Evolutionary conservation across 1,140 invertebrate genomes (phyloP).

Genomic region (Helicoverpa zea): DNA sequence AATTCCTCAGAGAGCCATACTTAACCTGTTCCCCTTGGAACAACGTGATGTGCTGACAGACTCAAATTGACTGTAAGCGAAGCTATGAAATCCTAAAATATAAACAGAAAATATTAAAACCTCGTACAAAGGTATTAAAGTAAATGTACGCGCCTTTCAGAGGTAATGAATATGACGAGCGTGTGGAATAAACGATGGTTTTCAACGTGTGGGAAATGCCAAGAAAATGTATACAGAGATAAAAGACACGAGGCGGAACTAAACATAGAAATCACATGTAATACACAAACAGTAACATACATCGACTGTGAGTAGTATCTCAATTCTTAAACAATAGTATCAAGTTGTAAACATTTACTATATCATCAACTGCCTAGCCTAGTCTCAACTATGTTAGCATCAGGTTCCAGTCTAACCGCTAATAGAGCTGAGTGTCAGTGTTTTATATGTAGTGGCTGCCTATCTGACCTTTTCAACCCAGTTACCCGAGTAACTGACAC

Average conservation of each 20-base stretch:
- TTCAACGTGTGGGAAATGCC: not conserved
- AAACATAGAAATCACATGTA: not conserved
- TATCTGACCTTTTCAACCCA: too few relatives aligned
- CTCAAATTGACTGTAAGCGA: slow-evolving; percentile 10
- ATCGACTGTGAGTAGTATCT: too few relatives aligned
- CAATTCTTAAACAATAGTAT: too few relatives aligned
- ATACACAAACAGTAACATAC: not conserved
- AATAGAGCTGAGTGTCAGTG: too few relatives aligned
- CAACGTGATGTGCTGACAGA: not conserved
- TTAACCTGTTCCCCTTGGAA: not conserved
- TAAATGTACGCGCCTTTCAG: not conserved
- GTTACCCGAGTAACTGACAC: too few relatives aligned
- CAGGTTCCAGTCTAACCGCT: too few relatives aligned
- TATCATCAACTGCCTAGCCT: too few relatives aligned
- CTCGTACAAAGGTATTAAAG: not conserved
- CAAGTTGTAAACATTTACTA: too few relatives aligned
- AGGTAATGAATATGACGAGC: not conserved
- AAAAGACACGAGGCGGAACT: not conserved
- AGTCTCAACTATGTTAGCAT: too few relatives aligned
- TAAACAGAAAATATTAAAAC: not conserved
- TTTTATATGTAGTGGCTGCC: too few relatives aligned
- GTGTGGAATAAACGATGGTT: not conserved
- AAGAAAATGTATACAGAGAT: not conserved
- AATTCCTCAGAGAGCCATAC: not conserved
- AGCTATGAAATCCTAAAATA: slow-evolving; percentile 1